Base-by-base conservation (phyloP, 1,140 invertebrate species). In the Drosophila truncata region DNA sequence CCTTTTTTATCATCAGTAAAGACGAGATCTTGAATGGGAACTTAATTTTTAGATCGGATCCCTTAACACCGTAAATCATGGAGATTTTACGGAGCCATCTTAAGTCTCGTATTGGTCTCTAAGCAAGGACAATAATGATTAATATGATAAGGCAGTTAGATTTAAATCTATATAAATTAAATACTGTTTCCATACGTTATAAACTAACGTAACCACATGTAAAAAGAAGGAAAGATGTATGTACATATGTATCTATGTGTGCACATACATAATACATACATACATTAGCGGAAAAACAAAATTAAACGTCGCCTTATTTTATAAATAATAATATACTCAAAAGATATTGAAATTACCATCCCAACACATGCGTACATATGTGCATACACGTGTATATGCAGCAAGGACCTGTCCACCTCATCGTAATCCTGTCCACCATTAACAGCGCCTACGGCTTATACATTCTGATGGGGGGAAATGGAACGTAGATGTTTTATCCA, bases 401-500 rank as follows among this genome's bases (percentile, higher is more conserved):
- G 16, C 77, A 82, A 33, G 63, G 57, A 61, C 46, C 84, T 10
- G 65, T 79, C 41, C 60, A 47, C 52, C 59, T 83, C 39, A 49
- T 74, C n/a, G 27, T 87, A 18, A n/a, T 92, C 23, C 47, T 91
- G 25, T 73, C 74, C 41, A 57, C 65, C 31, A 60, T 91, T 4
- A 75, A 86, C 16, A 78, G 70, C 23, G 74, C 75, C 20, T 81
- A 75, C 50, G 91, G 91, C 1, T 91, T 99, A 62, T 99, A 99
- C 94, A 99, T 99, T 93, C 98, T 99, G 91, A 99, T 99, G 91
- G 97, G 95, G 95, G 5, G 99, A 99, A 95, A 99, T 98, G 0
- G 98, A 99, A 93, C 94, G 97, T 93, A 99, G 99, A 96, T 99
- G 99, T 95, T 99, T 99, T 91, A 99, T 99, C 52, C 99, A 99